A percentile compares a stretch with the other conserved stretches of the same genome.
Evolutionary conservation across 2,797 vertebrate genomes (phyloP).

Genomic region (Urophycis tenuis): DNA sequence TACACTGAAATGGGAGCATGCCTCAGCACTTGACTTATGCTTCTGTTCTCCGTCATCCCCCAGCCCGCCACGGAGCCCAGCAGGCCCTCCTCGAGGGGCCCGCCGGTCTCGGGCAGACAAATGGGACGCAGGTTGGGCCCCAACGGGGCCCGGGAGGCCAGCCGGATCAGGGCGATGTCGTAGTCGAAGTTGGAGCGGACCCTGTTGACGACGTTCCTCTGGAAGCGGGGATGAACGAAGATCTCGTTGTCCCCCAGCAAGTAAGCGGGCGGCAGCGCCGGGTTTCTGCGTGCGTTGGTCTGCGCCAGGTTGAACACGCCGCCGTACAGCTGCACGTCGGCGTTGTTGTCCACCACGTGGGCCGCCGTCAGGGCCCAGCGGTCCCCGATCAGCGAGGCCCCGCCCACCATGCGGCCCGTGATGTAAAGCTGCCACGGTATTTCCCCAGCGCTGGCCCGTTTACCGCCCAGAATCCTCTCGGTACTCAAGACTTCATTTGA

Average conservation of each 20-base stretch:
- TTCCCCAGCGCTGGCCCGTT: conserved; percentile 44
- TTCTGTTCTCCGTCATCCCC: fast-evolving
- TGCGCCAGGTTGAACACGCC: conserved; percentile 27
- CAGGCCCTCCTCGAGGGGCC: background rate
- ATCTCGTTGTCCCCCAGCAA: conserved; percentile 42
- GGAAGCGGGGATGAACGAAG: conserved; percentile 73
- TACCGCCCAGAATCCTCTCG: conserved; percentile 77
- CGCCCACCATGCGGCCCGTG: conserved; percentile 37
- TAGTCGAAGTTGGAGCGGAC: conserved; percentile 64
- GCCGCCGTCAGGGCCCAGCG: conserved; percentile 89
- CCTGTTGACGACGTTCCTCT: fast-evolving
- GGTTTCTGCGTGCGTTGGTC: background rate
- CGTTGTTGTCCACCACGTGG: conserved; percentile 66
- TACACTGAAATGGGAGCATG: conserved; percentile 55
- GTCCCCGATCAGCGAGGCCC: conserved; percentile 80
- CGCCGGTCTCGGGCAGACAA: conserved; percentile 71
- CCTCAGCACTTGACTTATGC: background rate
- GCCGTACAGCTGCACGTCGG: conserved; percentile 24
- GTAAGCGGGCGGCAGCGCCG: too few relatives aligned
- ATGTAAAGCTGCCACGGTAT: conserved; percentile 86
- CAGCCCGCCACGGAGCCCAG: conserved; percentile 82
- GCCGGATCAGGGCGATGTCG: conserved; percentile 82
- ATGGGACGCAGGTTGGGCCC: conserved; percentile 72
- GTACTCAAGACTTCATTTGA: background rate
- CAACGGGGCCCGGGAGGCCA: conserved; percentile 69